Evolutionary conservation across 2,888 invertebrate genomes (phyloP).

Genomic region (Thymelicus acteon): DNA sequence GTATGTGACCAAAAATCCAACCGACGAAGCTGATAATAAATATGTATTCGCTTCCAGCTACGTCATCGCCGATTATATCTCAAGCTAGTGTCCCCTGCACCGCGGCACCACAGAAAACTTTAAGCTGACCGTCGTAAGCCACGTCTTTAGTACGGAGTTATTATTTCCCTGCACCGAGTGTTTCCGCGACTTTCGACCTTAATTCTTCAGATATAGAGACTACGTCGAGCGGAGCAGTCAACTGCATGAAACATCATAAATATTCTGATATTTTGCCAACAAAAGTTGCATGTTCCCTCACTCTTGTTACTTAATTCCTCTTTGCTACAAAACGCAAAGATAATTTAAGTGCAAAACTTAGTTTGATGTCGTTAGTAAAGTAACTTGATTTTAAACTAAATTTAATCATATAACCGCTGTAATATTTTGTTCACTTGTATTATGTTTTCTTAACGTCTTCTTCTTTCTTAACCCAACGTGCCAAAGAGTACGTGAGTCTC

Average conservation of each 20-base stretch:
- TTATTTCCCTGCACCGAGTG: not conserved
- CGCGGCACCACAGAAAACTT: slow-evolving; percentile 15
- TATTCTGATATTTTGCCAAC: slow-evolving; percentile 28
- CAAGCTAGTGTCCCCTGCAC: slow-evolving; percentile 9
- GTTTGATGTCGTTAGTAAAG: slow-evolving; percentile 1
- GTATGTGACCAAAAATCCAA: no score
- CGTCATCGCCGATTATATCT: slow-evolving; percentile 10
- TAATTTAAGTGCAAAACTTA: slow-evolving; percentile 12
- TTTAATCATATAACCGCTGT: not conserved
- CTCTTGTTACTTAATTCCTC: slow-evolving; percentile 7
- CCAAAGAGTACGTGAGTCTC: no score
- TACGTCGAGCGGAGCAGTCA: not conserved
- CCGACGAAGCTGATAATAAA: slow-evolving; percentile 11
- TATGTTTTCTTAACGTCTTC: no score
- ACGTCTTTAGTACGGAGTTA: slow-evolving; percentile 17
- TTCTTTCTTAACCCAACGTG: no score
- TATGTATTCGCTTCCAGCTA: not conserved
- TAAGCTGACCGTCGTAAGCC: slow-evolving; percentile 19
- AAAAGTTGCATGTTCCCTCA: slow-evolving; percentile 27
- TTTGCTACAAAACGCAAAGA: slow-evolving; percentile 3
- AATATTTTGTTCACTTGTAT: not conserved
- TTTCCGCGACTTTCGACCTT: slow-evolving; percentile 10
- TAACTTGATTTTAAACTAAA: not conserved
- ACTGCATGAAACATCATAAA: slow-evolving; percentile 14
- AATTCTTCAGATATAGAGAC: not conserved